Base-by-base conservation (phyloP, 2,113 vertebrate genomes). In the Podilymbus podiceps region DNA sequence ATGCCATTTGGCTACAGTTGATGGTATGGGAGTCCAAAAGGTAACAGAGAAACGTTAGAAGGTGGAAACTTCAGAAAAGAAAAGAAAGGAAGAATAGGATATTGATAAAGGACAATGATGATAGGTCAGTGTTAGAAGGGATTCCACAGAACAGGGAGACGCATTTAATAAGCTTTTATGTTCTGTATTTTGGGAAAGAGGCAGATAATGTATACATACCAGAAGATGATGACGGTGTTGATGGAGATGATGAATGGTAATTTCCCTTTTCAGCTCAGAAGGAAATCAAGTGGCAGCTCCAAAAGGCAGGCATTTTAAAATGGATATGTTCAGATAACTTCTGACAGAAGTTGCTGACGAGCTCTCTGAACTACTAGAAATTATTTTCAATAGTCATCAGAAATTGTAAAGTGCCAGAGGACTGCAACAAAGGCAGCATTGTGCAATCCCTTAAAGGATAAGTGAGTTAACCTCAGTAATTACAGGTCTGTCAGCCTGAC, bases 181-280 rank as follows among this genome's bases (percentile, higher is more conserved):
- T 71, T 89, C 64, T 44, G 30, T 60, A 85, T 71, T 95, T 90
- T 50, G 38, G 23, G 24, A 67, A 81, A 81, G 55, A 90, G 47
- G 66, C 20, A 69, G n/a, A 67, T 62, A 89, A 59, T 53, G 40
- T 35, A 92, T 96, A 94, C 96, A 78, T 97, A 96, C 94, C 94
- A 85, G 73, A 82, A 56, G 56, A 94, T 40, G 80, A 69, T 72
- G 80, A 87, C 0, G 15, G 10, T 96, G 87, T 52, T 95, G 94
- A 46, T 89, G 90, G 30, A 86, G 80, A 89, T 95, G 95, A 95
- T 68, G 87, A 89, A 94, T 90, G 77, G 69, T 30, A 78, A 85
- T 82, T 88, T 92, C 80, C 84, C 62, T 95, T 95, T 62, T 56
- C 87, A 97, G 9, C 18, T 97, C 91, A 95, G 87, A 94, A 90